Conservation (phyloP, 2,797 vertebrate genomes). For the Xiphorhynchus erythropygius region DNA sequence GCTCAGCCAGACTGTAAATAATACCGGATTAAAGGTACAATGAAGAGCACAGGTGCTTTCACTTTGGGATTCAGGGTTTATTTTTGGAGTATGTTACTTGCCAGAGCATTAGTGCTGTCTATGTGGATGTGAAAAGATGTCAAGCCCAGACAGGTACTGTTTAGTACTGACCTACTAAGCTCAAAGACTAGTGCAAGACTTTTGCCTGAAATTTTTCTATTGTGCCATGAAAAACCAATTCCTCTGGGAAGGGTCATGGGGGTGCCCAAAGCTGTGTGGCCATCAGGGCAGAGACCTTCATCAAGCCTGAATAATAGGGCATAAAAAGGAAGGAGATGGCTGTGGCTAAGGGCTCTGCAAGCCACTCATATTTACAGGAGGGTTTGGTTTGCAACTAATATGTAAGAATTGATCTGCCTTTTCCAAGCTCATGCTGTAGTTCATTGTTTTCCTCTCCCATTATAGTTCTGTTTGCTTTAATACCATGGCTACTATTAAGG, state of each 20-base stretch:
- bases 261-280: neutral
- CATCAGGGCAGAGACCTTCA: neutral
- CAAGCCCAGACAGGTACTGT: neutral
- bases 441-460: constrained; percentile 4
- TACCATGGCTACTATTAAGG: neutral
- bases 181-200: neutral
- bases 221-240: neutral
- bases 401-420: neutral
- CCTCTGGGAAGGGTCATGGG: neutral
- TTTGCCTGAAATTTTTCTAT: neutral
- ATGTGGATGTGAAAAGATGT: neutral
- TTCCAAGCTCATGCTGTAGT: neutral
- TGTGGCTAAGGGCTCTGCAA: neutral
- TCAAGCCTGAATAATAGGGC: neutral
- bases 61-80: neutral
- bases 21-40: neutral
- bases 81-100: neutral
- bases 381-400: neutral
- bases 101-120: neutral
- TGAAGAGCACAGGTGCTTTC: neutral
- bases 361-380: neutral
- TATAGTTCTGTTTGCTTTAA: constrained; percentile 20
- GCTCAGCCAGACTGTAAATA: neutral
- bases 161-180: neutral
- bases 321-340: neutral